These are phyloP conservation scores for Pseudopipra pipra DNA, from an alignment of 2,113 vertebrate genomes.

Conservation along the genomic window DNA sequence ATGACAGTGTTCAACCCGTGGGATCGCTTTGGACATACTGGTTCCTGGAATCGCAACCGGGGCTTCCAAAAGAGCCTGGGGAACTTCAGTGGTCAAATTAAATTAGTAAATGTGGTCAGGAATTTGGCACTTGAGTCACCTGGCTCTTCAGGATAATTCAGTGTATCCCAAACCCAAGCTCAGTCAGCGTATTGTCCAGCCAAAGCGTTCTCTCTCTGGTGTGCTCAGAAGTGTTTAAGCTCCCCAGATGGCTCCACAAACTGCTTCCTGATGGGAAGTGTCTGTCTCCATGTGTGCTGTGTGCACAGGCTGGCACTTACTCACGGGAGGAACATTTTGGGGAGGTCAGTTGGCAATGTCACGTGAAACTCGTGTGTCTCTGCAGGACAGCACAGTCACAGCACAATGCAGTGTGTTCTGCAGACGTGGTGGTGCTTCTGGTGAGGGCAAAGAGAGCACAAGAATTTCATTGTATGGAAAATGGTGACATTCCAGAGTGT, in stretches of 20 bases:
- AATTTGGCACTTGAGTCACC: background rate
- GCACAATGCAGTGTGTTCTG: background rate
- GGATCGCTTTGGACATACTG: slow-evolving; percentile 6
- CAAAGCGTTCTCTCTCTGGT: background rate
- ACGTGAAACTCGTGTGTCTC: background rate
- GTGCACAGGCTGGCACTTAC: background rate
- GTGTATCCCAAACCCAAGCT: background rate
- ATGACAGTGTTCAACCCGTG: background rate
- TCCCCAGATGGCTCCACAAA: background rate
- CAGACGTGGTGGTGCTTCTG: background rate
- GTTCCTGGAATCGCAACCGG: background rate
- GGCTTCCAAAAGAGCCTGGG: background rate
- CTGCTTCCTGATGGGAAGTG: background rate
- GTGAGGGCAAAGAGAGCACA: background rate
- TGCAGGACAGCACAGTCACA: background rate
- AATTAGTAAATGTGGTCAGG: background rate
- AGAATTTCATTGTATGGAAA: background rate
- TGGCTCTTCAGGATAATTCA: background rate
- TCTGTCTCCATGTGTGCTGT: background rate
- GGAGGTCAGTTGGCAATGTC: background rate
- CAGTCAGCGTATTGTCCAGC: background rate
- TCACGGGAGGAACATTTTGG: background rate
- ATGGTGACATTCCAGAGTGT: background rate
- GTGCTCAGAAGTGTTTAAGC: background rate
- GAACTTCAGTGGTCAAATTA: slow-evolving; percentile 46